A percentile compares a stretch with the other conserved stretches of the same genome.
Conservation (phyloP, 1,140 invertebrate species). For the Hylaeus volcanicus region DNA sequence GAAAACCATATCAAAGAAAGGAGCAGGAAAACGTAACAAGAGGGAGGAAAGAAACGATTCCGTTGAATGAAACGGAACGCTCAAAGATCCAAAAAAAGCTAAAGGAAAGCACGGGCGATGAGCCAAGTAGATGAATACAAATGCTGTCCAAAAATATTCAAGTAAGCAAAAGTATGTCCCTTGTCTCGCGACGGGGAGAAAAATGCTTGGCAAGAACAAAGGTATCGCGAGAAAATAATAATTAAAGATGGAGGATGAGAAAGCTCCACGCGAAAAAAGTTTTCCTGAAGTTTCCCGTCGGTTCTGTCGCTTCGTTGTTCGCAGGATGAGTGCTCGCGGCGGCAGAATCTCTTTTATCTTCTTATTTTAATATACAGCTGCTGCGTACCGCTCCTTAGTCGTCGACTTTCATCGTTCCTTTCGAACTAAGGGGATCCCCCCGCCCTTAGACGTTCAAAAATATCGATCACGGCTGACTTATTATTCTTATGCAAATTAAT, state of each 20-base stretch:
- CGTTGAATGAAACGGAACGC: neutral
- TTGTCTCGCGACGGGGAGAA: neutral
- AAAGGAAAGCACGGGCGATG: neutral
- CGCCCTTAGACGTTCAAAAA: no score
- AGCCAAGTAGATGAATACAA: neutral
- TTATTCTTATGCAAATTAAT: no score
- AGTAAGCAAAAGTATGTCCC: neutral
- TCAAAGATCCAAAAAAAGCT: neutral
- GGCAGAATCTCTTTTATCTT: conserved; percentile 34
- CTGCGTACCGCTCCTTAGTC: neutral
- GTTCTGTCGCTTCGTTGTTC: neutral
- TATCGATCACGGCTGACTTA: no score
- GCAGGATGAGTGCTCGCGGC: neutral
- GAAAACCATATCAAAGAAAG: neutral
- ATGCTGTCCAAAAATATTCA: neutral
- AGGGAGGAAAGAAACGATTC: neutral
- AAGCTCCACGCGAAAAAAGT: neutral
- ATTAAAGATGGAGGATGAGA: neutral
- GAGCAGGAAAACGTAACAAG: neutral
- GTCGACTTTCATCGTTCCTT: neutral
- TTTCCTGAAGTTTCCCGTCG: neutral
- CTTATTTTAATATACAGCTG: conserved; percentile 36
- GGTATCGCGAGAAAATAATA: conserved; percentile 3
- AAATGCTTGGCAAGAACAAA: neutral
- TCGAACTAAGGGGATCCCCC: neutral